Conservation (phyloP, 2,113 vertebrate genomes). For the Clarias magur region DNA sequence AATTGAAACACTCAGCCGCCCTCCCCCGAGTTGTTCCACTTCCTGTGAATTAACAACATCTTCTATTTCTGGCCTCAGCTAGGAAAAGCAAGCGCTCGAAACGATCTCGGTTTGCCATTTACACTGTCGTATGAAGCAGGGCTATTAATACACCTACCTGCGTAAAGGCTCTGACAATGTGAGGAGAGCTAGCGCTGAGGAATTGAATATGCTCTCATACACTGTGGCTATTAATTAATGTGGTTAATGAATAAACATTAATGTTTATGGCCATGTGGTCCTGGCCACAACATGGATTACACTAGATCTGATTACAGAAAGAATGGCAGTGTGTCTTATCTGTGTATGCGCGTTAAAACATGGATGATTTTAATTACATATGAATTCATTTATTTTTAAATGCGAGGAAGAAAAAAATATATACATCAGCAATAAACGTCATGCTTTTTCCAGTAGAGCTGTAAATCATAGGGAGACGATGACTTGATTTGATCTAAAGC, state of each 20-base stretch:
- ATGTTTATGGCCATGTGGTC: neutral
- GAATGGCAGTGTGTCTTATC: neutral
- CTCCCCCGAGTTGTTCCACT: slow-evolving; percentile 58
- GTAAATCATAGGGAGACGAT: too few species aligned
- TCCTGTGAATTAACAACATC: slow-evolving; percentile 73
- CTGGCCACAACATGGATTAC: neutral
- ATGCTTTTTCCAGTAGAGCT: too few species aligned
- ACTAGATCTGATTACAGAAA: neutral
- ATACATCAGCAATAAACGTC: too few species aligned
- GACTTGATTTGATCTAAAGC: too few species aligned
- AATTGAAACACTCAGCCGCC: slow-evolving; percentile 57
- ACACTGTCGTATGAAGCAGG: slow-evolving; percentile 23
- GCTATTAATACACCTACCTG: slow-evolving; percentile 16
- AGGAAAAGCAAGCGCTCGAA: slow-evolving; percentile 60
- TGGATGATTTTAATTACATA: neutral
- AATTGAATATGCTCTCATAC: neutral
- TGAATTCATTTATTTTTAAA: neutral
- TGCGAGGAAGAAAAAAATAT: too few species aligned
- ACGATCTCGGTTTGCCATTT: slow-evolving; percentile 53
- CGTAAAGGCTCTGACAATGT: neutral
- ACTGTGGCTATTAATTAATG: neutral
- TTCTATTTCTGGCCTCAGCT: slow-evolving; percentile 56
- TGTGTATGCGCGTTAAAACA: neutral
- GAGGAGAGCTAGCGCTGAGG: neutral
- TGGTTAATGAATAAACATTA: neutral